These are phyloP conservation scores for Mustela lutreola DNA, from an alignment of 2,113 vertebrate species.

Conservation along the genomic window DNA sequence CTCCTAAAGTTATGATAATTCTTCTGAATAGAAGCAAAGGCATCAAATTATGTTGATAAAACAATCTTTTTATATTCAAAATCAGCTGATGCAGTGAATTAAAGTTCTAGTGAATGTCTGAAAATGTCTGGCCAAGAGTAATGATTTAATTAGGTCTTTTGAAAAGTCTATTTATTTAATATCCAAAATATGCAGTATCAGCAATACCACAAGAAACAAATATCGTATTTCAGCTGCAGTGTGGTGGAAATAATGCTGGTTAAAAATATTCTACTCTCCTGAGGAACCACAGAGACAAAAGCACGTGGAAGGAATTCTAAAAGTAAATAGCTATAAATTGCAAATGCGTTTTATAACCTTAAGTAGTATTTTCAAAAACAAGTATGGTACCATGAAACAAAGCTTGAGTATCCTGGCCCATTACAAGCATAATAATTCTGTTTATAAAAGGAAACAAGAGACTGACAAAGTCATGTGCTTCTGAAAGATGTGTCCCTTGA, in stretches of 20 bases:
- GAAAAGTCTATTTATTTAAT: conserved; percentile 53
- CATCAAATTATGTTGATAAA: not conserved
- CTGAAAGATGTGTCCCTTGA: not conserved
- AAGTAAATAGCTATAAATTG: not conserved
- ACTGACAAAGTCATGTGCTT: not conserved
- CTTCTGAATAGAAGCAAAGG: not conserved
- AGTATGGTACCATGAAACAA: not conserved
- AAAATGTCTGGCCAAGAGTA: conserved; percentile 58
- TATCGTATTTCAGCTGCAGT: conserved; percentile 27
- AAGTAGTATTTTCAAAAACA: conserved; percentile 57
- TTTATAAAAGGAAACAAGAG: conserved; percentile 34
- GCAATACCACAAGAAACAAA: conserved; percentile 51
- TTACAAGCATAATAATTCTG: not conserved
- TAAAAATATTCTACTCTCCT: conserved; percentile 40
- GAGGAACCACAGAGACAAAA: not conserved
- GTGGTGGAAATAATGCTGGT: conserved; percentile 41
- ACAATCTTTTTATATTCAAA: not conserved
- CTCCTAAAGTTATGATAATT: not conserved
- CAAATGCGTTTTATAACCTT: not conserved
- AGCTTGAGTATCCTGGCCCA: not conserved
- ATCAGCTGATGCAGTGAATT: not conserved
- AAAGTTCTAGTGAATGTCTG: not conserved
- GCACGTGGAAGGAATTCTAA: not conserved
- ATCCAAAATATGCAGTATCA: not conserved
- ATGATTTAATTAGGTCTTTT: conserved; percentile 43